phyloP scores from a whole-genome alignment of 2,888 invertebrate species.

The Mimachlamys varia region DNA sequence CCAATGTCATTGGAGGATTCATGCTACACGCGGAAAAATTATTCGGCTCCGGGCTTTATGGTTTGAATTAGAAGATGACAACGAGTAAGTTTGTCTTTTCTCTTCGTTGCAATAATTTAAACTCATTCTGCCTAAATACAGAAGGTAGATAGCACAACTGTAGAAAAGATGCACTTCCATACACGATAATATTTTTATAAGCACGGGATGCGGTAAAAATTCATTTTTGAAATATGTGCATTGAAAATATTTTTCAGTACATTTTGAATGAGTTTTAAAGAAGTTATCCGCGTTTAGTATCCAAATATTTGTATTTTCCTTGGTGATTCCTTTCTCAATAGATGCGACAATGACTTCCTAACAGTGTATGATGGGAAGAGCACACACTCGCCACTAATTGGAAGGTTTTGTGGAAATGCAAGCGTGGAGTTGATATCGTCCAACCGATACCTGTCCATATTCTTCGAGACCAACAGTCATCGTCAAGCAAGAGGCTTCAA shows the following conservation, averaged over 20 bases:
- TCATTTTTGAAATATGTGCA: too few relatives aligned
- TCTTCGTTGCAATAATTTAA: not conserved
- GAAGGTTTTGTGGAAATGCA: constrained; percentile 50
- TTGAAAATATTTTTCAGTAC: too few relatives aligned
- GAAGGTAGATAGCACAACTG: not conserved
- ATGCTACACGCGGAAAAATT: constrained; percentile 43
- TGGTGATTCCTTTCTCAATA: not conserved
- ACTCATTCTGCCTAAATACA: not conserved
- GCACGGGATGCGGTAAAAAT: too few relatives aligned
- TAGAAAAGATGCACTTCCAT: too few relatives aligned
- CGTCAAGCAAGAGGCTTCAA: constrained; percentile 46
- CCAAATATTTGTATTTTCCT: too few relatives aligned
- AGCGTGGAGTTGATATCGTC: constrained; percentile 50
- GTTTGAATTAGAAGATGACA: constrained; percentile 49
- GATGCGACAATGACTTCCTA: constrained; percentile 52
- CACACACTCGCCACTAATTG: constrained; percentile 45
- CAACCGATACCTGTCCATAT: constrained; percentile 43
- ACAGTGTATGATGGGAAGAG: constrained; percentile 49
- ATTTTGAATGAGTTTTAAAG: too few relatives aligned
- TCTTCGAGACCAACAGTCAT: constrained; percentile 49
- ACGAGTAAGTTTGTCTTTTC: constrained; percentile 41
- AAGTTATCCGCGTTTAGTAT: not conserved
- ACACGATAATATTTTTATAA: too few relatives aligned
- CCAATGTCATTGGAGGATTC: constrained; percentile 50
- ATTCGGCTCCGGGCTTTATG: constrained; percentile 42